Evolutionary conservation across 2,797 vertebrate species (phyloP), one percentile per base, ranked within the genome.

Genomic region (Sebastes vulpes): DNA sequence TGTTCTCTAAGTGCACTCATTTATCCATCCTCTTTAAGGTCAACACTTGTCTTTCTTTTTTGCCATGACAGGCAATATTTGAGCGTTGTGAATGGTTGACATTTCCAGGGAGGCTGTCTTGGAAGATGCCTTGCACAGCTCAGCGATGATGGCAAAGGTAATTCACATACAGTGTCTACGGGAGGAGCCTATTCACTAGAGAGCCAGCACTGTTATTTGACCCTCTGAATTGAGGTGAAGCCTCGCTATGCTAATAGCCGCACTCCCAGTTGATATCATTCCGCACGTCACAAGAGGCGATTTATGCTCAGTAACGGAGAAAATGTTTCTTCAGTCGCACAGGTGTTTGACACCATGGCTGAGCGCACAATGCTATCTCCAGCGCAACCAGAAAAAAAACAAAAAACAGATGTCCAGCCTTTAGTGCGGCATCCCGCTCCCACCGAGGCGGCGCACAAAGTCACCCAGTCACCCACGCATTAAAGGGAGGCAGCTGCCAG

Each of bases 71-170:
- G 85, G 77, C 77, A 71, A 89, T 92, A 92, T 93, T 89, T 91
- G 85, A 94, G 89, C 72, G 53, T 64, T 79, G 83, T 84, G 89
- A 94, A 92, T 68, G 89, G 89, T 75, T 96, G 94, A 95, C 95
- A 96, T 95, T 96, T 95, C 84, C 85, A 82, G 65, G 78, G 78
- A 79, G 81, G 64, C 61, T 81, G 90, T 87, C 88, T 83, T 80
- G 42, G 79, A 42, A 89, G 89, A 90, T 83, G 80, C 75, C 83
- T 85, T 23, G 80, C 79, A 72, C 26, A 48, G 72, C 81, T 81
- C 75, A 26, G 54, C 72, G 35, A 59, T 69, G 81, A 83, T 56
- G 59, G 72, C 65, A 68, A 75, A 85, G 79, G 86, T 91, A 91
- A 90, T 93, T 94, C 86, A 79, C 74, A 84, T 69, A 68, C 67